Conservation (phyloP, 2,888 invertebrate species). For the Drosophila nr. medialis region DNA sequence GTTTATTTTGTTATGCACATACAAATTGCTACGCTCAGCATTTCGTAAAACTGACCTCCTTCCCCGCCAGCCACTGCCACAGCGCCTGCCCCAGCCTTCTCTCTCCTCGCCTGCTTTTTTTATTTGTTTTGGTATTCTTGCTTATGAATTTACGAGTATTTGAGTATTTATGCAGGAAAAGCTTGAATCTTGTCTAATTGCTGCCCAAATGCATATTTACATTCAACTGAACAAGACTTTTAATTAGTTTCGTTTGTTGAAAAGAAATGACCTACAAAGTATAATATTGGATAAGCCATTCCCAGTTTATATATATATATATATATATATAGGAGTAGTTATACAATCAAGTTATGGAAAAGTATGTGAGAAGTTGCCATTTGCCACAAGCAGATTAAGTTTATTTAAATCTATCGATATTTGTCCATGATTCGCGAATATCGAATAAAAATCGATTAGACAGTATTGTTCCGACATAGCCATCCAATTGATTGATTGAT, state of each 20-base stretch:
- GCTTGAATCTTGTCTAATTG: slow-evolving; percentile 41
- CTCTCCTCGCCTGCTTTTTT: background rate
- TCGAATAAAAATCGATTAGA: background rate
- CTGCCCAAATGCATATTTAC: slow-evolving; percentile 50
- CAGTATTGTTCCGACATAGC: background rate
- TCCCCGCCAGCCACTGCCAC: background rate
- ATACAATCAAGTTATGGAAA: background rate
- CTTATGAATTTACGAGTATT: slow-evolving; percentile 14
- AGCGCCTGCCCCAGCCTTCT: too few relatives aligned
- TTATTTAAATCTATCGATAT: background rate
- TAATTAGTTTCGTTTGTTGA: slow-evolving; percentile 10
- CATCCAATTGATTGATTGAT: background rate
- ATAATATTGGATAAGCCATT: background rate
- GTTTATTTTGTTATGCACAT: slow-evolving; percentile 41
- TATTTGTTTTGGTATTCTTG: slow-evolving; percentile 3
- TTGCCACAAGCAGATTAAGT: background rate
- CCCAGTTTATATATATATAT: background rate
- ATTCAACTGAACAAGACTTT: slow-evolving; percentile 42
- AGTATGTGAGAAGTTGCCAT: background rate
- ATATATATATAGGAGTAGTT: background rate
- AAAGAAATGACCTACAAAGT: background rate
- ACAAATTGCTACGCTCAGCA: slow-evolving; percentile 39
- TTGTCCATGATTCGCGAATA: background rate
- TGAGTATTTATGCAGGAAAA: slow-evolving; percentile 25
- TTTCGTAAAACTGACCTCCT: slow-evolving; percentile 7